Base-by-base conservation (phyloP, 2,888 invertebrate species). In the Hypena proboscidalis region DNA sequence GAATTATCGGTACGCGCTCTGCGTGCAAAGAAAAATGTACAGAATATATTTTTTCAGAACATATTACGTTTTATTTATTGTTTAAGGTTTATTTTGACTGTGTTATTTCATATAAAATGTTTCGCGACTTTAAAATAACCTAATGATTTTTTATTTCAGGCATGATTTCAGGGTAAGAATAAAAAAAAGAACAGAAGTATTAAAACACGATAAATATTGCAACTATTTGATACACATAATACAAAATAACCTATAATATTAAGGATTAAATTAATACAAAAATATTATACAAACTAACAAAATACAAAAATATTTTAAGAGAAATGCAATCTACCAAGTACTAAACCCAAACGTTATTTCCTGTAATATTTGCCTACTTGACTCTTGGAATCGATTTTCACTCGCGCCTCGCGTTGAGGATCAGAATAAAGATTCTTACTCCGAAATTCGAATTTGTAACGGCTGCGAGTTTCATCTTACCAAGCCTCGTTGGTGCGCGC, bases 401-500 rank as follows among this genome's bases (percentile, higher is more conserved):
- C 9, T 14, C n/a, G 21, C 31, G 4, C 9, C 32, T 9, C 25
- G 27, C 41, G 29, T 35, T 25, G 20, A 13, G 27, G 17, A 31
- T 32, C 31, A 36, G 54, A 51, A 38, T 44, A 46, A 58, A 49
- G 23, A 43, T 42, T 23, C 33, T 47, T 37, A 37, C 43, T 67
- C 61, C 47, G 55, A 58, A 69, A 56, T 60, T 51, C 32, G 36
- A 64, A 67, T 65, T 65, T 67, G 49, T 58, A 63, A 65, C 56
- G 50, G 50, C 58, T 44, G 55, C 53, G 60, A 65, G 71, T 70
- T 75, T 74, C 65, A 56, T 64, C 61, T 77, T 71, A 70, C 68
- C 58, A 57, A 70, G 67, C 47, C 58, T 61, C 59, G 60, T 66
- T 62, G 63, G 57, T 59, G 56, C 67, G 50, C 51, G n/a, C 25